Conservation (phyloP, 1,140 invertebrate genomes). For the Hydropsyche tenuis region DNA sequence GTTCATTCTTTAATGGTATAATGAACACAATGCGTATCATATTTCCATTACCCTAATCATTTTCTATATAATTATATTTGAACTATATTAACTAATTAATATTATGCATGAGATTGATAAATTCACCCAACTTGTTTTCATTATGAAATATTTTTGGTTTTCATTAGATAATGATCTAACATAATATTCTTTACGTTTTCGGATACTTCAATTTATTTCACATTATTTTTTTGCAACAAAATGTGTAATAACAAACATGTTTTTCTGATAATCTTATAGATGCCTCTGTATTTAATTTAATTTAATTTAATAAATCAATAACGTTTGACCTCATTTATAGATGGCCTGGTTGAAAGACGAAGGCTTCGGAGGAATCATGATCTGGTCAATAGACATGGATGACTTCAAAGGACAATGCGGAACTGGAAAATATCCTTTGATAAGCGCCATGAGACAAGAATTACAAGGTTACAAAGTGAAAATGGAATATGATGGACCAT, state of each 20-base stretch:
- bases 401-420: slow-evolving; percentile 91
- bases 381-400: slow-evolving; percentile 97
- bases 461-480: slow-evolving; percentile 82
- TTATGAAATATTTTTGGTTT: too few species aligned
- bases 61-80: too few species aligned
- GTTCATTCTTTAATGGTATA: too few species aligned
- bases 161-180: too few species aligned
- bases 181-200: too few species aligned
- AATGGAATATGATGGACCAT: slow-evolving; percentile 87
- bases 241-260: background rate
- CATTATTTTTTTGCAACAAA: too few species aligned
- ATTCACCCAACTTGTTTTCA: too few species aligned
- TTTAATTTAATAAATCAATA: background rate
- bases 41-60: too few species aligned
- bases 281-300: background rate
- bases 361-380: slow-evolving; percentile 95
- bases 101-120: too few species aligned
- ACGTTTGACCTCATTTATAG: slow-evolving; percentile 60
- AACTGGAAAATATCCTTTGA: slow-evolving; percentile 88
- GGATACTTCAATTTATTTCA: too few species aligned
- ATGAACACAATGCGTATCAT: too few species aligned
- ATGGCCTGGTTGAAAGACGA: slow-evolving; percentile 93
- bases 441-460: slow-evolving; percentile 87
- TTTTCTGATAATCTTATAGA: background rate
- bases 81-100: too few species aligned